Evolutionary conservation across 2,888 invertebrate genomes (phyloP), one percentile per base, ranked within the genome.

Genomic region (Heliconius ethilla): DNA sequence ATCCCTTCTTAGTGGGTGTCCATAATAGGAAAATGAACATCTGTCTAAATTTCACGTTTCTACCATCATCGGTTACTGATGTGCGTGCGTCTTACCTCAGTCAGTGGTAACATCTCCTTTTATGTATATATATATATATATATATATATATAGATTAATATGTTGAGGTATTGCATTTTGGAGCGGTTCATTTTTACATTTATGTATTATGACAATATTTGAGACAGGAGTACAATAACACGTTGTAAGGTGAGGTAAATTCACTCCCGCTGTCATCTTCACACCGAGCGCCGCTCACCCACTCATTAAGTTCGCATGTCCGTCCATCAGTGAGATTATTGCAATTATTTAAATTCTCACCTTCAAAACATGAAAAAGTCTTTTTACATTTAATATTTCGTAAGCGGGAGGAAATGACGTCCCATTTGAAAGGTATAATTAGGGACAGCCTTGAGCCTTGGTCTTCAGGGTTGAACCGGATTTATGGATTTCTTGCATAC

Each of bases 331-430:
- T 83, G 82, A 87, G 91, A 94, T 94, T 93, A 94, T 94, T 94
- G 93, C 94, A 94, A 94, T 94, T 94, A 94, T 94, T 94, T 94
- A 94, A 94, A 94, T 94, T 94, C 94, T 93, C 94, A 94, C 94
- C 94, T 94, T 92, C 89, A 91, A 88, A 91, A 90, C 85, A 86
- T 89, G 90, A 92, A 93, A 94, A 93, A 91, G 88, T 89, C 89
- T 90, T 91, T 93, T 92, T 90, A 90, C 86, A 90, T 90, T 92
- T 92, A 93, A 94, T 92, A 90, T 94, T 93, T 93, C 92, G 92
- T 90, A 92, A 94, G 90, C 88, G 91, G 87, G 88, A 90, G 92
- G 92, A 93, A 94, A 92, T 93, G 93, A 93, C 93, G 93, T 92
- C 92, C 93, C 92, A 91, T 93, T 93, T 93, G 93, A 93, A 93